Evolutionary conservation across 1,140 invertebrate species (phyloP).

Genomic region (Oedothorax gibbosus): DNA sequence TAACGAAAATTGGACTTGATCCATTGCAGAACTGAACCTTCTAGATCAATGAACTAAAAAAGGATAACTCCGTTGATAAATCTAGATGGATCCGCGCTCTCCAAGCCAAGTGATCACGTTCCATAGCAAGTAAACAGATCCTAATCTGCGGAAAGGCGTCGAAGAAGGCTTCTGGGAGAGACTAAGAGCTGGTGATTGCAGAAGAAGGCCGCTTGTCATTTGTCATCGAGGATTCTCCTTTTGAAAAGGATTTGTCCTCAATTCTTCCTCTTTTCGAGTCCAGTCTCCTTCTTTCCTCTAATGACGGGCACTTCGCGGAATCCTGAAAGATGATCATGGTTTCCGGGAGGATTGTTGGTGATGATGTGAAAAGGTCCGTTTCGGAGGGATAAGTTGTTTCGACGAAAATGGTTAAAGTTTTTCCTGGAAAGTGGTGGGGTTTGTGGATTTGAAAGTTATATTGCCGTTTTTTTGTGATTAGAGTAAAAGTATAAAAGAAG

Average conservation of each 20-base stretch:
- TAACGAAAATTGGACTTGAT: no score
- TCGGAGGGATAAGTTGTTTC: not conserved
- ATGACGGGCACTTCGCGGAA: constrained; percentile 24
- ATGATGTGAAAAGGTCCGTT: not conserved
- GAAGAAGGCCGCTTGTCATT: constrained; percentile 26
- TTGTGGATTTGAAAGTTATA: no score
- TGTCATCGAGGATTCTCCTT: constrained; percentile 16
- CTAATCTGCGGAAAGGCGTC: constrained; percentile 44
- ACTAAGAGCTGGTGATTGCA: constrained; percentile 52
- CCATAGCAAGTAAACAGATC: constrained; percentile 38
- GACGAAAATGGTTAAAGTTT: no score
- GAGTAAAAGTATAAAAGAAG: no score
- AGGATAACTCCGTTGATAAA: constrained; percentile 27
- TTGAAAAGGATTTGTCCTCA: constrained; percentile 45
- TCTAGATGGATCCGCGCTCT: constrained; percentile 3
- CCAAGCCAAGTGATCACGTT: constrained; percentile 40
- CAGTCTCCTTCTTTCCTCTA: constrained; percentile 17
- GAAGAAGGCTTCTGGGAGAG: constrained; percentile 1
- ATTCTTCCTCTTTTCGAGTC: constrained; percentile 19
- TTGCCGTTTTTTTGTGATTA: not conserved
- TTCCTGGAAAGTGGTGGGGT: no score
- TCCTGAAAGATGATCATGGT: constrained; percentile 55
- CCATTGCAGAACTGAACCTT: no score
- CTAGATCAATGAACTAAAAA: no score
- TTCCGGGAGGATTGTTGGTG: constrained; percentile 29